Percentiles rank a stretch among this genome's conserved stretches.
phyloP scores from a whole-genome alignment of 2,113 vertebrate genomes.

The Fulica atra region DNA sequence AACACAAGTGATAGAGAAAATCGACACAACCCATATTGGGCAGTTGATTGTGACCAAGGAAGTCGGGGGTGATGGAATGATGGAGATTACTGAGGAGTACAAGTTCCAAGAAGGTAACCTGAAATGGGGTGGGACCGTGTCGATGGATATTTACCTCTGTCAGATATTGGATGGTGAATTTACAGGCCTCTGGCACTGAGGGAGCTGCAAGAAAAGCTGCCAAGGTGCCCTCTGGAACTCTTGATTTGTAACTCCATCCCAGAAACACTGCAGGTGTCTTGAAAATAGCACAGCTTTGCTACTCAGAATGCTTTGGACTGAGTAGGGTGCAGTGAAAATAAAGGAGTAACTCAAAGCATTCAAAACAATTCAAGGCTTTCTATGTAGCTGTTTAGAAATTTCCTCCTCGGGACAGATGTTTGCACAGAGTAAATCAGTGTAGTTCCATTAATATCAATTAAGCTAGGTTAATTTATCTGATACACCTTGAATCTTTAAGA shows the following conservation, averaged over 20 bases:
- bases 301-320: not conserved
- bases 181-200: not conserved
- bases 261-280: not conserved
- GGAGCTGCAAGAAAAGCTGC: not conserved
- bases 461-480: not conserved
- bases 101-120: slow-evolving; percentile 92
- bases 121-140: not conserved
- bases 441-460: not conserved
- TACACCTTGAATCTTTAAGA: not conserved
- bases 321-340: not conserved
- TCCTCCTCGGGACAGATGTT: not conserved
- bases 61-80: slow-evolving; percentile 75
- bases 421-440: not conserved
- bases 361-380: not conserved
- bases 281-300: not conserved
- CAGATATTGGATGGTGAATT: not conserved
- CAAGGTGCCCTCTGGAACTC: not conserved
- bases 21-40: slow-evolving; percentile 84
- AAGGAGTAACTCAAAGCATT: not conserved
- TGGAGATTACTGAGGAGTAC: slow-evolving; percentile 87
- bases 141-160: not conserved
- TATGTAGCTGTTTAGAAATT: not conserved
- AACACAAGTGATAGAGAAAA: slow-evolving; percentile 70
- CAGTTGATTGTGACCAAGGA: slow-evolving; percentile 89
- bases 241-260: not conserved